A percentile compares a stretch with the other conserved stretches of the same genome.
Conservation (phyloP, 2,113 vertebrate species). For the Callipepla californica region DNA sequence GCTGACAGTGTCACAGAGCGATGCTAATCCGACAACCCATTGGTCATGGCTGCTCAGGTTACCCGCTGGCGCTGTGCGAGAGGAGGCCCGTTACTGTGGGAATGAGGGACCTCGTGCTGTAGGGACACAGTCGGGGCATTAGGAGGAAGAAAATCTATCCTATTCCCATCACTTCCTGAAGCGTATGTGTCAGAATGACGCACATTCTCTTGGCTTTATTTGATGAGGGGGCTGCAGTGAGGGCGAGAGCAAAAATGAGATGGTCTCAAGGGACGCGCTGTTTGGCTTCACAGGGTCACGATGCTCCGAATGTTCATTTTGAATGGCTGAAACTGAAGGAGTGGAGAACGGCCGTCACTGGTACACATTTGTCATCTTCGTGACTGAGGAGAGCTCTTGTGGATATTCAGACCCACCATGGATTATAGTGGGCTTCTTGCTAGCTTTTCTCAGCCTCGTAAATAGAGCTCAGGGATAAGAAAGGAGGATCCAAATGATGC, state of each 20-base stretch:
- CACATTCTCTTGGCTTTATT: conserved; percentile 29
- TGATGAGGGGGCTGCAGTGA: conserved; percentile 9
- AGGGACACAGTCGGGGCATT: conserved; percentile 58
- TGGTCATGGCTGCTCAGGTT: conserved; percentile 68
- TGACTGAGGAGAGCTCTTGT: conserved; percentile 51
- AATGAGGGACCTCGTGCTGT: conserved; percentile 67
- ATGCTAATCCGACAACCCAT: conserved; percentile 60
- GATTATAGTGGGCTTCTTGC: conserved; percentile 39
- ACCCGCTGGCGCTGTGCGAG: not conserved
- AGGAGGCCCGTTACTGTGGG: conserved; percentile 55
- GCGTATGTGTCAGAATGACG: conserved; percentile 67
- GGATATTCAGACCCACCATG: conserved; percentile 22
- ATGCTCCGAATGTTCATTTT: conserved; percentile 25
- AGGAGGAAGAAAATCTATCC: conserved; percentile 70
- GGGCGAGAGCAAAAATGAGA: conserved; percentile 48
- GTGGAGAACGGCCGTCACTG: not conserved
- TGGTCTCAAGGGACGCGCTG: not conserved
- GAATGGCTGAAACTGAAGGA: conserved; percentile 55
- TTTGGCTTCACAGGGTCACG: conserved; percentile 42
- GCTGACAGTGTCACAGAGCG: conserved; percentile 47
- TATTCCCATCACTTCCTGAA: conserved; percentile 68
- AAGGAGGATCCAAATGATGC: not conserved
- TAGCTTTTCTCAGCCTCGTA: conserved; percentile 64
- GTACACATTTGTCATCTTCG: conserved; percentile 57
- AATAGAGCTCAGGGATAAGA: not conserved